Evolutionary conservation across 2,888 invertebrate species (phyloP).

Genomic region (Drosophila gaucha): DNA sequence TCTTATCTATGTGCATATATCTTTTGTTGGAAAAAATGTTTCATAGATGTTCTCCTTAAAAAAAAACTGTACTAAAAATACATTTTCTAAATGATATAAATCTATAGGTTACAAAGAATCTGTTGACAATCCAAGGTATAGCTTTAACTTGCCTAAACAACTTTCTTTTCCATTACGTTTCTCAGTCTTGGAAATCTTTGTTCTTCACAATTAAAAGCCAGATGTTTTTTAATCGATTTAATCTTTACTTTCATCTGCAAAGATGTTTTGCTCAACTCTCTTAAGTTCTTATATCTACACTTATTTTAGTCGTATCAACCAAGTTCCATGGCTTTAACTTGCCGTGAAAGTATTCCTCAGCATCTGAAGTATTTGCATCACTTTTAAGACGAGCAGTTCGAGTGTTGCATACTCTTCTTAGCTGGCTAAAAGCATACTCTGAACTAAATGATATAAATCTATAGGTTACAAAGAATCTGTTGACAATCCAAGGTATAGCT

Average conservation of each 20-base stretch:
- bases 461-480: too few species aligned
- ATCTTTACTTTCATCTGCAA: neutral
- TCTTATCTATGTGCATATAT: too few species aligned
- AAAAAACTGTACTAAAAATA: too few species aligned
- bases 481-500: too few species aligned
- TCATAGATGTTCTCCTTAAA: too few species aligned
- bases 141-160: too few species aligned
- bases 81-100: too few species aligned
- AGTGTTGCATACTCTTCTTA: conserved; percentile 17
- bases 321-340: conserved; percentile 1
- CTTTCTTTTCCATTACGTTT: too few species aligned
- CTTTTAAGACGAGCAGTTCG: conserved; percentile 2
- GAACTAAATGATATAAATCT: too few species aligned
- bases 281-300: neutral
- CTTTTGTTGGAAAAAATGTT: neutral
- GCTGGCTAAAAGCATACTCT: conserved; percentile 31
- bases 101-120: too few species aligned
- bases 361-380: conserved; percentile 13
- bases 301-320: conserved; percentile 1
- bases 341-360: conserved; percentile 16
- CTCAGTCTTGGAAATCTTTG: too few species aligned
- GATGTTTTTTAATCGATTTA: neutral
- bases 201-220: neutral
- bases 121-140: too few species aligned
- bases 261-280: neutral